A percentile compares a stretch with the other conserved stretches of the same genome.
Conservation (phyloP, 2,888 invertebrate genomes). For the Seladonia tumulorum region DNA sequence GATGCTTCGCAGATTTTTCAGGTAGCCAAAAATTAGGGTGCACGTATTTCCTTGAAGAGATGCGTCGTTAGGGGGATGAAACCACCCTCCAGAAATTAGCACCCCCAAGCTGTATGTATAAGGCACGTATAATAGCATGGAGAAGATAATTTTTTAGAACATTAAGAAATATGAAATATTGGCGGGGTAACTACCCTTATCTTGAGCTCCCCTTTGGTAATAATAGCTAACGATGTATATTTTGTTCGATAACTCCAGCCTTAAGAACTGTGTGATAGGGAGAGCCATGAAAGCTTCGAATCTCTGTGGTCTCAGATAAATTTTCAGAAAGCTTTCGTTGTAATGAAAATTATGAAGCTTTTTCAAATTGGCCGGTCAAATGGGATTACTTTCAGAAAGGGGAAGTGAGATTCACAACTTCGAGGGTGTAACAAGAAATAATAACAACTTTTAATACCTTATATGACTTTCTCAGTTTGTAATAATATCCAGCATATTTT, state of each 20-base stretch:
- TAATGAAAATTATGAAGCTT: background rate
- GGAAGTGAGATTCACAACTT: background rate
- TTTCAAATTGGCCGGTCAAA: background rate
- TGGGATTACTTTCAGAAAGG: background rate
- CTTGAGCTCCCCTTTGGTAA: background rate
- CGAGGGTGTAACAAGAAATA: background rate
- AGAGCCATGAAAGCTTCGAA: background rate
- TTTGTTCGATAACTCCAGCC: constrained; percentile 2
- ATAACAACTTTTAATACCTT: background rate
- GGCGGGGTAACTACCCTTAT: constrained; percentile 1
- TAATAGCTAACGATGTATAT: constrained; percentile 7
- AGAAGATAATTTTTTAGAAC: constrained; percentile 4
- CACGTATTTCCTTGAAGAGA: background rate
- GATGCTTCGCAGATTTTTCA: background rate
- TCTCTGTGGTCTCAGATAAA: background rate
- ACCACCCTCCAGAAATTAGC: background rate
- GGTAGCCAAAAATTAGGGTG: background rate
- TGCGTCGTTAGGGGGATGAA: background rate
- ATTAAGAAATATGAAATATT: background rate
- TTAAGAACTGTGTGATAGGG: background rate
- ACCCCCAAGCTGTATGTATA: background rate
- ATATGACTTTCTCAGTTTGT: too few relatives aligned
- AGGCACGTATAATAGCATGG: background rate
- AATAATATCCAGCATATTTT: too few relatives aligned
- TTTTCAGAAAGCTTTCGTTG: background rate